A percentile compares a stretch with the other conserved stretches of the same genome.
phyloP scores from a whole-genome alignment of 2,888 invertebrate species.

The Ryuthela nishihirai region DNA sequence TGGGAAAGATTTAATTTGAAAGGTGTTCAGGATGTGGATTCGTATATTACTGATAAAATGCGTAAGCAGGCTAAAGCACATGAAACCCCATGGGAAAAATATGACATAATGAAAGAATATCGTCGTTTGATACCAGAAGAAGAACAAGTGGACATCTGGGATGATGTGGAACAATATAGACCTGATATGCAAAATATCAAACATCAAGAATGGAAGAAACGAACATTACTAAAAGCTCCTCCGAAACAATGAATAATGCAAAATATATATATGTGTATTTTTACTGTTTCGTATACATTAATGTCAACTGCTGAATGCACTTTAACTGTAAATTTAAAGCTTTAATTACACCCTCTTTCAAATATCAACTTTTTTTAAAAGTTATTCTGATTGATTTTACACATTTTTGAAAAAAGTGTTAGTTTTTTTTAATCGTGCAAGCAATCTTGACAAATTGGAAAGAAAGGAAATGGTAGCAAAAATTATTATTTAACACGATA shows the following conservation, averaged over 20 bases:
- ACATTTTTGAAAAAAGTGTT: too few relatives aligned
- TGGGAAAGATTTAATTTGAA: conserved; percentile 78
- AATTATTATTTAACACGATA: too few relatives aligned
- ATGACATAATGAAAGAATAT: conserved; percentile 90
- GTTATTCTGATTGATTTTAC: too few relatives aligned
- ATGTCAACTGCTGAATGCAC: too few relatives aligned
- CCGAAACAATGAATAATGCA: background rate
- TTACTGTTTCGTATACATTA: too few relatives aligned
- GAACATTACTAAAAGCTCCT: conserved; percentile 15
- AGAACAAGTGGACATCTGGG: conserved; percentile 79
- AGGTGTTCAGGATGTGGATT: conserved; percentile 60
- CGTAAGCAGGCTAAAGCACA: conserved; percentile 56
- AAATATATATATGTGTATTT: too few relatives aligned
- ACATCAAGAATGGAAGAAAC: conserved; percentile 25
- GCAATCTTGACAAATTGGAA: too few relatives aligned
- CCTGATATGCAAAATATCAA: conserved; percentile 1
- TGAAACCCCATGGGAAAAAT: conserved; percentile 77
- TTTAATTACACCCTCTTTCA: too few relatives aligned
- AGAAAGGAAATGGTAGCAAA: too few relatives aligned
- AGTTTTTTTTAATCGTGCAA: too few relatives aligned
- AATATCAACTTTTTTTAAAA: too few relatives aligned
- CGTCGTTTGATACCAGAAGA: conserved; percentile 79
- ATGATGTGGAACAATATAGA: conserved; percentile 69
- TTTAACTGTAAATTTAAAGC: too few relatives aligned
- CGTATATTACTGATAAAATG: conserved; percentile 6